Evolutionary conservation across 2,888 invertebrate species (phyloP), one percentile per base, ranked within the genome.

Genomic region (Drosophila colorata): DNA sequence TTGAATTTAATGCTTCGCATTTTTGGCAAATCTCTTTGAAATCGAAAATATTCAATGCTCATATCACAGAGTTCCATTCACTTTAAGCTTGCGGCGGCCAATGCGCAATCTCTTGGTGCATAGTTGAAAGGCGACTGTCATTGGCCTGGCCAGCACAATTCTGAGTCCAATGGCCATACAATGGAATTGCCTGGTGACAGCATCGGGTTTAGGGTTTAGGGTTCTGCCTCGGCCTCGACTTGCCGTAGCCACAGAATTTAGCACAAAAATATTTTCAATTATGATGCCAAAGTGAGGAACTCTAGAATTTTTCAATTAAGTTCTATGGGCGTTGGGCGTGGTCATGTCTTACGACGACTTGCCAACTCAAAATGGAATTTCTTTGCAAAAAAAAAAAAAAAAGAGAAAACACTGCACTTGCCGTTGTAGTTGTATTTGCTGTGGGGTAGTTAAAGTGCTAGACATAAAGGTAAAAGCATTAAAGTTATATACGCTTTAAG

Each of bases 401-500:
- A n/a, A 31, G 25, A 46, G 64, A 47, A 20, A 35, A 47, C 16
- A 35, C 11, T 56, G 43, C 48, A 52, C 43, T 78, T 59, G 48
- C 47, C 44, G 38, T 28, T 58, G 56, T 40, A 49, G 69, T 53
- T 70, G 63, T 52, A 35, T 41, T 55, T 71, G 66, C 33, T 51
- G 56, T 53, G 41, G 49, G 68, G 80, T 83, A 80, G 74, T 82
- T 86, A 82, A 83, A 86, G 84, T 83, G 80, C 84, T 67, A 80
- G 87, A 86, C 84, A 88, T 83, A 86, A 83, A 83, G 82, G 82
- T 83, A 83, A 80, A 88, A 68, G 78, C 84, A 83, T 83, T 83
- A 83, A 83, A 83, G 87, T 88, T 83, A 88, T 86, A 83, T 88
- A 78, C 87, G 82, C 86, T 88, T 88, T 88, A 88, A 83, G 64